A percentile compares a stretch with the other conserved stretches of the same genome.
Evolutionary conservation across 2,113 vertebrate genomes (phyloP).

Genomic region (Eolophus roseicapilla): DNA sequence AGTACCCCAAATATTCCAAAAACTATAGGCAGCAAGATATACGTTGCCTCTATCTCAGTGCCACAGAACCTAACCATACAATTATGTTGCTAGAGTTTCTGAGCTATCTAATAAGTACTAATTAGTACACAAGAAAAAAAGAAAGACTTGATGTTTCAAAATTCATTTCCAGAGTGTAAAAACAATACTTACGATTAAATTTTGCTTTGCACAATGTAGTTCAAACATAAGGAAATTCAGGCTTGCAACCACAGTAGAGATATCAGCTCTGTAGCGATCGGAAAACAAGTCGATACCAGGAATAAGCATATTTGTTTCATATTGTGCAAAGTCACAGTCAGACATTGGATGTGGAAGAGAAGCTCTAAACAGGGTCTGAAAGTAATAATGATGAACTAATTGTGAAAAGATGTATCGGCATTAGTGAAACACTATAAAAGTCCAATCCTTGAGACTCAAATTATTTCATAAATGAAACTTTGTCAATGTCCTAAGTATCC

Average conservation of each 20-base stretch:
- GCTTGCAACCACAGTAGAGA: slow-evolving; percentile 78
- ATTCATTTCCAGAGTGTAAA: background rate
- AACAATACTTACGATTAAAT: slow-evolving; percentile 80
- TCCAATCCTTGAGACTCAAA: background rate
- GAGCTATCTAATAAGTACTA: background rate
- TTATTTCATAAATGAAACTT: background rate
- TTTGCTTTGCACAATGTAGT: slow-evolving; percentile 82
- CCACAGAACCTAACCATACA: background rate
- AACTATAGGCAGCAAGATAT: background rate
- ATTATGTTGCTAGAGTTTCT: background rate
- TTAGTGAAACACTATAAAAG: background rate
- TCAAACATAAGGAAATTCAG: slow-evolving; percentile 86
- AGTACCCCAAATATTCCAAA: background rate
- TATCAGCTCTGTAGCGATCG: slow-evolving; percentile 78
- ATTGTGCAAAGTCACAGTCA: slow-evolving; percentile 82
- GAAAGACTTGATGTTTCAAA: background rate
- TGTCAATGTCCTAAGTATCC: background rate
- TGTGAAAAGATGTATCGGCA: background rate
- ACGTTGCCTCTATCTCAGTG: background rate
- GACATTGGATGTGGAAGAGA: slow-evolving; percentile 83
- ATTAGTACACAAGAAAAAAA: background rate
- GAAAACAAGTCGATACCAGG: slow-evolving; percentile 90
- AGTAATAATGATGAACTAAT: background rate
- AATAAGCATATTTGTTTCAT: slow-evolving; percentile 79
- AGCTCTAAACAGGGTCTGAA: slow-evolving; percentile 84